Evolutionary conservation across 30 jellyfish, hydroid and myxozoan species (phyloP), one percentile per base, ranked within the genome.

Genomic region (Aurelia sp.): DNA sequence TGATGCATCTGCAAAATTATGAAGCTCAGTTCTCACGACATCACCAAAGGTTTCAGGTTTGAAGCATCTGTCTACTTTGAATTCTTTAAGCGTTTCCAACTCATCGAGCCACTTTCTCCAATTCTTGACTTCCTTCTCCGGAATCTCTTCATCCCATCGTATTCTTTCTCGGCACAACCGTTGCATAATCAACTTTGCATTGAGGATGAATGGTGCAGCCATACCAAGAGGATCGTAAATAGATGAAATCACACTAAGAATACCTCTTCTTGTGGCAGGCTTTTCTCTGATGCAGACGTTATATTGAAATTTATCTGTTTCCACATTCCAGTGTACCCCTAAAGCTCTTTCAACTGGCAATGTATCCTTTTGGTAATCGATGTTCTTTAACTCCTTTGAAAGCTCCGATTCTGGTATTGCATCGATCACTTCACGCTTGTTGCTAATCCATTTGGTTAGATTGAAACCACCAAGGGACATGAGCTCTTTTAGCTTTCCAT

Each of bases 401-500:
- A 77, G 27, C 11, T 59, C 93, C 3, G 76, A n/a, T 55, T 60
- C 76, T n/a, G 91, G 91, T 11, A 89, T 63, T 9, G 90, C 50
- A 12, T 72, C 35, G 4, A 89, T 21, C 38, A 89, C 93, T 47
- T 31, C 83, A 24, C 70, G 72, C 15, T 48, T 67, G 76, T 74
- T 72, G 79, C 90, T 67, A 35, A 33, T 44, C 90, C 93, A 80
- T 64, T 89, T 81, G 13, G 86, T 81, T 18, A 89, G 35, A 18
- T 33, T 59, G 72, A 89, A 89, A 27, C 97, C 93, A 51, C 97
- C 97, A 31, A 16, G 63, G 15, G 79, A 44, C 40, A 80, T 64
- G 13, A 89, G 75, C 71, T 73, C 83, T 7, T 58, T 64, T 20
- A 81, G 86, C 47, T 89, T 51, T 17, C 55, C 18, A n/a, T 52